Conservation (phyloP, 2,113 vertebrate genomes). For the Cettia cetti region DNA sequence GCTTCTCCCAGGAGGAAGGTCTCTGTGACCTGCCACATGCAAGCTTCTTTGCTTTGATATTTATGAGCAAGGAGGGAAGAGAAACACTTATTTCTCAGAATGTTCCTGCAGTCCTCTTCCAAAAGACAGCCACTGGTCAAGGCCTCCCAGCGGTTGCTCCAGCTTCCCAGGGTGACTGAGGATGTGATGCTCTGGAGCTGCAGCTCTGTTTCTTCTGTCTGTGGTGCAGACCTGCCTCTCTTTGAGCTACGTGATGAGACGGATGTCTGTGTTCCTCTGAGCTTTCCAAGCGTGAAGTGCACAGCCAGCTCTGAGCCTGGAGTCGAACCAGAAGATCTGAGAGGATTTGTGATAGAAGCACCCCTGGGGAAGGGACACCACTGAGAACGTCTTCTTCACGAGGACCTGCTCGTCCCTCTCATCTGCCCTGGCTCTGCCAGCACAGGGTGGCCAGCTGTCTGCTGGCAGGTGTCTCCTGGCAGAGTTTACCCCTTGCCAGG, state of each 20-base stretch:
- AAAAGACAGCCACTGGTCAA: not conserved
- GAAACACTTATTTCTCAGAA: not conserved
- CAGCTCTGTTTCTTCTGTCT: not conserved
- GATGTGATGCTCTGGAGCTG: not conserved
- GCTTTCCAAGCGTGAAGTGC: constrained; percentile 28
- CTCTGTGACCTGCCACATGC: not conserved
- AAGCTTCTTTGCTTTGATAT: not conserved
- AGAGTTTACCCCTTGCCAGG: not conserved
- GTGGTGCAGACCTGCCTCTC: not conserved
- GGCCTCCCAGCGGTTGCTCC: not conserved
- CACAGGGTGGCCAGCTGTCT: rapidly evolving
- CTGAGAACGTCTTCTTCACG: not conserved
- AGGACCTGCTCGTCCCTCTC: not conserved
- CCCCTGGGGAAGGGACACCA: not conserved
- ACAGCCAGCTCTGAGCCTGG: constrained; percentile 20
- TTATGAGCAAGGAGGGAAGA: not conserved
- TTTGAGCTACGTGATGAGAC: not conserved
- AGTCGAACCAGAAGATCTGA: not conserved
- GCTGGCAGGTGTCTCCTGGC: not conserved
- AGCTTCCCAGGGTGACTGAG: not conserved
- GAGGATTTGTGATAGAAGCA: not conserved
- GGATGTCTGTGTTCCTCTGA: constrained; percentile 8
- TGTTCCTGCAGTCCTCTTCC: not conserved
- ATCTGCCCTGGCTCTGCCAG: not conserved
- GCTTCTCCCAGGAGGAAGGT: not conserved